Base-by-base conservation (phyloP, 2,113 vertebrate genomes). In the Chrysochloris asiatica region DNA sequence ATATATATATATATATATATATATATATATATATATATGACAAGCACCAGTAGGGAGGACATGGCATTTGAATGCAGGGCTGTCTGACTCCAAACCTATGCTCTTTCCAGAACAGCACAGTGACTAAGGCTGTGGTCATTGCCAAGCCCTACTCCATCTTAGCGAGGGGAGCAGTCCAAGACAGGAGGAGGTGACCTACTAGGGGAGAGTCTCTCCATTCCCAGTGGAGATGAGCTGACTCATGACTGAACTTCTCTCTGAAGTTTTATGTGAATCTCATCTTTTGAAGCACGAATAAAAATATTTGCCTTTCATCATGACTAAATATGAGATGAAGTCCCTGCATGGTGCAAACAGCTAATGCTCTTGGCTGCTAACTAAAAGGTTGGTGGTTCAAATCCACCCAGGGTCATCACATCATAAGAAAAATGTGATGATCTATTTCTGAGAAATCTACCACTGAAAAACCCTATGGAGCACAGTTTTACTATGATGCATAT, bases 281-380 rank as follows among this genome's bases (percentile, higher is more conserved):
- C 45, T 88, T 91, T 54, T 56, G 63, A 94, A 71, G 33, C 45
- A 19, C 3, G 52, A 79, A 79, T 63, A 80, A 79, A 88, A 80
- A 65, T 54, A 54, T 63, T 61, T 69, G 16, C 59, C 63, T 85
- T 73, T 85, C 85, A 72, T 65, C 65, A 52, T 33, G 19, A 28
- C 41, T 67, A 77, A 83, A 52, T 52, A 41, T 22, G 17, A 47
- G 72, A 56, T 65, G 59, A 21, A 61, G 59, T 61, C 59, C 28
- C 26, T 61, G 59, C 3, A 6, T 65, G 30, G 33, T 65, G 14
- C 14, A 65, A 65, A 33, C 33, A 65, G 63, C 17, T 65, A 36
- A 65, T 21, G 30, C 12, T 10, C 9, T 33, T 14, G 14, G 13
- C 63, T n/a, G 26, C 14, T 65, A 28, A 33, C 26, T 33, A 5